These are phyloP conservation scores for Rhadina sibilatrix DNA, from an alignment of 2,113 vertebrate species.

Conservation along the genomic window DNA sequence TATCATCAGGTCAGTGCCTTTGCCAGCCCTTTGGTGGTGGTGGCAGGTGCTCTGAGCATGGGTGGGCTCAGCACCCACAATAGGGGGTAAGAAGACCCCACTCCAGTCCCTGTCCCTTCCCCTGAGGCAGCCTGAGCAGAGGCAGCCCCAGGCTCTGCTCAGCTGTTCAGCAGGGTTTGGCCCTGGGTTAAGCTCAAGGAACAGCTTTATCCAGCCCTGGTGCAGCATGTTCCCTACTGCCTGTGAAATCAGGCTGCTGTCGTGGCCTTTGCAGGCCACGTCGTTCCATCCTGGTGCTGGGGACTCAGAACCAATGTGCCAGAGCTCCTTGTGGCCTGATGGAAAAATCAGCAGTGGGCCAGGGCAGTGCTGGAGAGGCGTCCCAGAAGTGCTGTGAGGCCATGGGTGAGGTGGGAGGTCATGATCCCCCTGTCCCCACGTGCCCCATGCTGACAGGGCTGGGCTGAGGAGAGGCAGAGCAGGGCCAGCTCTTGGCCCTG, in stretches of 20 bases:
- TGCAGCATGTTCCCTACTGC: background rate
- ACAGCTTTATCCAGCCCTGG: background rate
- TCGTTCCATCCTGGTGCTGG: background rate
- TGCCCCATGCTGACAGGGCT: background rate
- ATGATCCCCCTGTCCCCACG: rapidly evolving
- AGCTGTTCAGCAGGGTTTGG: background rate
- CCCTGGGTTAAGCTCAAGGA: background rate
- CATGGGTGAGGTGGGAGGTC: background rate
- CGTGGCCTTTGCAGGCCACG: rapidly evolving
- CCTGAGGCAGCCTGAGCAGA: background rate
- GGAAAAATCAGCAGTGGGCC: background rate
- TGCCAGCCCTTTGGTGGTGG: background rate
- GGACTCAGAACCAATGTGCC: background rate
- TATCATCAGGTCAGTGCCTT: background rate
- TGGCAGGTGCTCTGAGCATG: background rate
- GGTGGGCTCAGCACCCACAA: background rate
- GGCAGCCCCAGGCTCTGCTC: background rate
- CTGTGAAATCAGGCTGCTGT: background rate
- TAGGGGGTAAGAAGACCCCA: rapidly evolving
- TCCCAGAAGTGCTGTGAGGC: rapidly evolving
- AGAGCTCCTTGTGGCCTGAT: background rate
- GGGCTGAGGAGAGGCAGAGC: background rate
- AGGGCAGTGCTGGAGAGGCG: background rate
- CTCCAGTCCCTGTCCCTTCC: background rate
- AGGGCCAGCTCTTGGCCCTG: rapidly evolving